A percentile compares a stretch with the other conserved stretches of the same genome.
These are phyloP conservation scores for Athalia circularis DNA, from an alignment of 2,888 invertebrate species.

Conservation along the genomic window DNA sequence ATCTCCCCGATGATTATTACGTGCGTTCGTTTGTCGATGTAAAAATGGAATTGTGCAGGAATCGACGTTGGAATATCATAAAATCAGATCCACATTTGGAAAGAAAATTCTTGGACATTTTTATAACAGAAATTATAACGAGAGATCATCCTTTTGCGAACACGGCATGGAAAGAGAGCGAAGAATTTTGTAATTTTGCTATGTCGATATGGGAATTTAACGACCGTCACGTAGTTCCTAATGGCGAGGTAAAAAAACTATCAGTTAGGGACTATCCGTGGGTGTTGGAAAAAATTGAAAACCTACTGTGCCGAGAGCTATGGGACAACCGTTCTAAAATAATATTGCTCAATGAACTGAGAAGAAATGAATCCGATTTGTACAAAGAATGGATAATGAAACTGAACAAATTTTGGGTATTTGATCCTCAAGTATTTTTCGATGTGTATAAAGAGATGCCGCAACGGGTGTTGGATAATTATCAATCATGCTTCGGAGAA, in stretches of 20 bases:
- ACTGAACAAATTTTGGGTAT: constrained; percentile 15
- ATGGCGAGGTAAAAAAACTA: constrained; percentile 42
- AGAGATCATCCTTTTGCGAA: constrained; percentile 37
- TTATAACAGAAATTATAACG: constrained; percentile 48
- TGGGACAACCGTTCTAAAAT: not conserved
- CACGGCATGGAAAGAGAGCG: constrained; percentile 42
- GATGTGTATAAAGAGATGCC: constrained; percentile 46
- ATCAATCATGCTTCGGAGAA: constrained; percentile 50
- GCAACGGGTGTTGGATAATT: constrained; percentile 49
- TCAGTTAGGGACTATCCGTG: constrained; percentile 60
- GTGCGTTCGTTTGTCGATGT: constrained; percentile 51
- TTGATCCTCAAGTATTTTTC: not conserved
- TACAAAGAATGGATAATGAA: constrained; percentile 44
- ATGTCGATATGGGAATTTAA: constrained; percentile 59
- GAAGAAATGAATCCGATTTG: constrained; percentile 52
- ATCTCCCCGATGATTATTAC: constrained; percentile 52
- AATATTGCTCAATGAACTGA: not conserved
- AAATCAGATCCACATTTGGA: constrained; percentile 57
- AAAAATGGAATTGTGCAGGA: not conserved
- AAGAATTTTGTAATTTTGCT: constrained; percentile 45
- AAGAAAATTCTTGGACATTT: constrained; percentile 57
- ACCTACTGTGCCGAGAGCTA: constrained; percentile 32
- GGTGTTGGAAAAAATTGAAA: constrained; percentile 51
- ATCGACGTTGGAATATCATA: constrained; percentile 54
- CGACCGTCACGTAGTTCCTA: constrained; percentile 12